Base-by-base conservation (phyloP, 2,113 vertebrate genomes). In the Athene cunicularia region DNA sequence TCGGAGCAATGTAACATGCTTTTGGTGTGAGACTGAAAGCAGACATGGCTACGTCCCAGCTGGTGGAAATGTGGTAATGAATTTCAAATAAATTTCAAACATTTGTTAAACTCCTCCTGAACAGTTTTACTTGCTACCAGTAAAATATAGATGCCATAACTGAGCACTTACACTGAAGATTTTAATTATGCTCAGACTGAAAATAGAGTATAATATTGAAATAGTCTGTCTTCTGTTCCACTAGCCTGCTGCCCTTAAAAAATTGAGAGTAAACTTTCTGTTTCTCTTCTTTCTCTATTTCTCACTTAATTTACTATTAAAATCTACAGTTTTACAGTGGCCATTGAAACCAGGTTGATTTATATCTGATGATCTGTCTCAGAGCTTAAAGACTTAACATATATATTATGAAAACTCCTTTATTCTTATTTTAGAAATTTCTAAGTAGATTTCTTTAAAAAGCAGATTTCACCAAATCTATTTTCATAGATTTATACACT, bases 61-160 rank as follows among this genome's bases (percentile, higher is more conserved):
- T 96, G 88, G 88, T 92, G 52, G 63, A 92, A 96, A 95, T 88
- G 63, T 91, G 86, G 62, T 83, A 93, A 96, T 94, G 91, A 95
- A 94, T 95, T 97, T 81, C 56, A 95, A 95, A 97, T 95, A 88
- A 95, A 89, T 89, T 96, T 95, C 39, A 95, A 95, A 92, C 68
- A 81, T 92, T 95, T 95, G 88, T 95, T 85, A 93, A 89, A 89
- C 72, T 94, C 68, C 52, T 95, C 52, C 83, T 94, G 93, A 90
- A 81, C 68, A 88, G 47, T 93, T 97, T 93, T 81, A 71, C 64
- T 97, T 84, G 84, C 43, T 84, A 86, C 39, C 35, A 82, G 87
- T 82, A 91, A 94, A 97, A 95, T 87, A 90, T 60, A 96, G 62
- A 88, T 93, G 53, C 84, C 62, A 92, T 82, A 95, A 88, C 30